These are phyloP conservation scores for Didymodactylos carnosus DNA, from an alignment of 2,888 invertebrate genomes.

Conservation along the genomic window DNA sequence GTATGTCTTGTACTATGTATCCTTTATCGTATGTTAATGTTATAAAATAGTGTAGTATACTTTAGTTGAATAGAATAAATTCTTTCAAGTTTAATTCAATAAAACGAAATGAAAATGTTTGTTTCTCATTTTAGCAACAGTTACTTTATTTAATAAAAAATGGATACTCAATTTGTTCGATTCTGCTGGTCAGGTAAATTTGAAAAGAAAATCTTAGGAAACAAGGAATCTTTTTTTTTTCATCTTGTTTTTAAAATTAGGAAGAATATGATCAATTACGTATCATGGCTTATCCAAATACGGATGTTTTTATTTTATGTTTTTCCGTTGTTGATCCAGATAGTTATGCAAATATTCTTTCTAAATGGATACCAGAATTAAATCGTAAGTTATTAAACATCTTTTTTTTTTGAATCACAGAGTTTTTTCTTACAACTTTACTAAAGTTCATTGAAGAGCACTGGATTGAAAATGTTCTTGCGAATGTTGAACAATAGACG, in stretches of 20 bases:
- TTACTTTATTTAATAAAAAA: not conserved
- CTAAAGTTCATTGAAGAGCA: no score
- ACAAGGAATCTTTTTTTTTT: not conserved
- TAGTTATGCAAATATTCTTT: conserved; percentile 3
- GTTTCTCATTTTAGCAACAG: not conserved
- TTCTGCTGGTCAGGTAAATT: not conserved
- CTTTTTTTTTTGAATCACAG: not conserved
- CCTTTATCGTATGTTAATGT: no score
- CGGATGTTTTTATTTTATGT: conserved; percentile 9
- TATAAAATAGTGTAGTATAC: no score
- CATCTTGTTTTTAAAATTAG: not conserved
- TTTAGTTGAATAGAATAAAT: no score
- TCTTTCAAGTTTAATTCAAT: no score
- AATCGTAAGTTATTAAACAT: not conserved
- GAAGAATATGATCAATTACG: conserved; percentile 12
- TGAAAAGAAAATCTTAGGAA: not conserved
- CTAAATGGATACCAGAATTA: conserved; percentile 13
- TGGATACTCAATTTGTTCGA: not conserved
- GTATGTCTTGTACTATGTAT: no score
- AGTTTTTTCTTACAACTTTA: no score
- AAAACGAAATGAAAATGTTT: not conserved
- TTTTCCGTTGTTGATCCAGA: conserved; percentile 5
- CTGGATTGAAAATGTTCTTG: no score
- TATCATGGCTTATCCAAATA: conserved; percentile 4
- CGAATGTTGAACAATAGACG: no score